Evolutionary conservation across 2,888 invertebrate genomes (phyloP).

Genomic region (Prenolepis imparis): DNA sequence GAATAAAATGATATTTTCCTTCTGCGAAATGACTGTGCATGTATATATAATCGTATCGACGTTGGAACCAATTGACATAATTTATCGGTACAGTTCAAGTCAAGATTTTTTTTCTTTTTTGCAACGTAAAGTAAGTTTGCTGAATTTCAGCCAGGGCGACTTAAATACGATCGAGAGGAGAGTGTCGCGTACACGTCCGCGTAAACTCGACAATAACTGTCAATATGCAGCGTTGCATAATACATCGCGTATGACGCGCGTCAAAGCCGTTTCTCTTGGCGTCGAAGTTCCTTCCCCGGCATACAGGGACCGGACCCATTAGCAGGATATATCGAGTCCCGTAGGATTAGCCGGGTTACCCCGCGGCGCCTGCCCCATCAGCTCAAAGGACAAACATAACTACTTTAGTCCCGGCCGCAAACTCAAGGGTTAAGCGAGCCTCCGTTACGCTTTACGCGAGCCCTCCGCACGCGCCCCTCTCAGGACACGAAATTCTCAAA

Average conservation of each 20-base stretch:
- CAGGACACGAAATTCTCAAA: constrained; percentile 72
- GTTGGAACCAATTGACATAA: neutral
- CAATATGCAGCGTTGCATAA: constrained; percentile 71
- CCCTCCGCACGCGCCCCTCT: constrained; percentile 69
- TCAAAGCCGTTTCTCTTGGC: constrained; percentile 66
- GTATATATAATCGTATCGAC: neutral
- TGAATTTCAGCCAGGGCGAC: neutral
- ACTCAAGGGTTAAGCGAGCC: constrained; percentile 86
- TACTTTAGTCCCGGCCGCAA: constrained; percentile 85
- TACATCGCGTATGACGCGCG: constrained; percentile 64
- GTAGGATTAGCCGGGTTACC: constrained; percentile 83
- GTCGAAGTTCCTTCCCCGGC: constrained; percentile 70
- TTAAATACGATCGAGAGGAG: neutral
- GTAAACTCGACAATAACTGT: constrained; percentile 70
- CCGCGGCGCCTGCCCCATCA: constrained; percentile 79
- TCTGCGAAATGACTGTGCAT: neutral
- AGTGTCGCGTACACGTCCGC: neutral
- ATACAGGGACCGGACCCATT: constrained; percentile 79
- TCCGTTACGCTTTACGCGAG: constrained; percentile 79
- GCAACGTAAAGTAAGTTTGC: constrained; percentile 15
- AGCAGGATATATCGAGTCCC: constrained; percentile 82
- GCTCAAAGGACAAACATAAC: constrained; percentile 86
- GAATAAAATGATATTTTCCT: neutral
- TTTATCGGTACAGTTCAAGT: neutral
- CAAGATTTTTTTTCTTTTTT: constrained; percentile 12